Evolutionary conservation across 2,113 vertebrate genomes (phyloP), one percentile per base, ranked within the genome.

Genomic region (Sinocyclocheilus maitianheensis): DNA sequence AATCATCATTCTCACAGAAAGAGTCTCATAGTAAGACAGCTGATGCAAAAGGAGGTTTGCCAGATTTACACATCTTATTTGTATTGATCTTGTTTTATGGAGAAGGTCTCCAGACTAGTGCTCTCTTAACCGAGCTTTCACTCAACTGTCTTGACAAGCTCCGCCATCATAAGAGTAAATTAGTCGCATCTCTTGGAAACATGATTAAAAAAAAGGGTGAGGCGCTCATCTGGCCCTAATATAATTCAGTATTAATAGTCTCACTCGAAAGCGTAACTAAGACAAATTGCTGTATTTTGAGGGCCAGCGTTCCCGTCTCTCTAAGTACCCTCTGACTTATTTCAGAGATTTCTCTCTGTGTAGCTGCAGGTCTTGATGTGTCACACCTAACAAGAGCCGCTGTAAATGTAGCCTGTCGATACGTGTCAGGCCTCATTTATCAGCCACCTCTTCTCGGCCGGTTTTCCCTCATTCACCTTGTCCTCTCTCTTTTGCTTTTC

Each of bases 381-480:
- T 94, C 94, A 92, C 90, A 91, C 87, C 91, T 93, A 92, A 93
- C 91, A 91, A 92, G 92, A 87, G 89, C 88, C 12, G 89, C 92
- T 90, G 91, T 91, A 93, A 94, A 94, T 93, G 92, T 91, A 92
- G 91, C 86, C 90, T 93, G 93, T 94, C 92, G 89, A 94, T 95
- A 92, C 85, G 80, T 92, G 91, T 93, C 93, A 93, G 85, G 90
- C 81, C 90, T 93, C 90, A 90, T 94, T 93, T 91, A 93, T 94
- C 93, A 94, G 89, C 90, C 76, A 91, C 89, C 86, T 51, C 24
- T 16, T 58, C 30, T 84, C 20, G 24, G 71, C 34, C 20, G 26
- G n/a, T 89, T 87, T 83, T 87, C 87, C 76, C 84, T 34, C 65
- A 11, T 16, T 51, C 55, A 40, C 67, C 77, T 22, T 24, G 87